Evolutionary conservation across 2,113 vertebrate species (phyloP).

Genomic region (Macroglossus sobrinus): DNA sequence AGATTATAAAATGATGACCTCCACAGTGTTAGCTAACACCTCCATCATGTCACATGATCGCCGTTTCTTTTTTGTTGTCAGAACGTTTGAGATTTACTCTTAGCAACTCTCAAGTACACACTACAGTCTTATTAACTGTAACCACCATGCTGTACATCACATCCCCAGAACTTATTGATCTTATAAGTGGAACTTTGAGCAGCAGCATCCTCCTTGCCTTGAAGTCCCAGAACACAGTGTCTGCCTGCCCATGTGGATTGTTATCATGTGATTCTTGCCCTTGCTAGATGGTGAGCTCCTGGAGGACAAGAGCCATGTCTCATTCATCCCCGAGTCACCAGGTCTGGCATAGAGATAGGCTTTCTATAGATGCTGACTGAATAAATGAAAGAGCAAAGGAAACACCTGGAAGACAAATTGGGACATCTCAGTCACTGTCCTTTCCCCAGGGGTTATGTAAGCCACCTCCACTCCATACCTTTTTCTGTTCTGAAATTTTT

Average conservation of each 20-base stretch:
- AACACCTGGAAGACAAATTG: not conserved
- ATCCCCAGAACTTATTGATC: not conserved
- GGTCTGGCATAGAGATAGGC: not conserved
- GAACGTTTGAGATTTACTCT: not conserved
- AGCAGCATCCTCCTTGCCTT: not conserved
- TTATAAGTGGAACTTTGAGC: not conserved
- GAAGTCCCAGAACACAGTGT: not conserved
- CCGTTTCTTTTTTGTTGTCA: not conserved
- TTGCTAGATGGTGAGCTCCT: not conserved
- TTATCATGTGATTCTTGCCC: not conserved
- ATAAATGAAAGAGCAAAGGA: not conserved
- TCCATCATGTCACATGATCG: not conserved
- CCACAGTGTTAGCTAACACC: not conserved
- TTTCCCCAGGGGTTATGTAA: not conserved
- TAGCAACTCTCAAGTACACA: not conserved
- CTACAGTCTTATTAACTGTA: not conserved
- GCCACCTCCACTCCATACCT: not conserved
- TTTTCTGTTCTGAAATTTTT: not conserved
- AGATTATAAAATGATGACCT: not conserved
- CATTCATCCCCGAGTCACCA: not conserved
- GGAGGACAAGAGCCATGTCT: not conserved
- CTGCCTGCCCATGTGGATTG: not conserved
- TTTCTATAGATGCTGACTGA: not conserved
- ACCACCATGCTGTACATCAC: not conserved
- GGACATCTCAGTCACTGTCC: not conserved